Percentiles rank a stretch among this genome's conserved stretches.
Conservation (phyloP, 2,888 invertebrate genomes). For the Thyatira batis region DNA sequence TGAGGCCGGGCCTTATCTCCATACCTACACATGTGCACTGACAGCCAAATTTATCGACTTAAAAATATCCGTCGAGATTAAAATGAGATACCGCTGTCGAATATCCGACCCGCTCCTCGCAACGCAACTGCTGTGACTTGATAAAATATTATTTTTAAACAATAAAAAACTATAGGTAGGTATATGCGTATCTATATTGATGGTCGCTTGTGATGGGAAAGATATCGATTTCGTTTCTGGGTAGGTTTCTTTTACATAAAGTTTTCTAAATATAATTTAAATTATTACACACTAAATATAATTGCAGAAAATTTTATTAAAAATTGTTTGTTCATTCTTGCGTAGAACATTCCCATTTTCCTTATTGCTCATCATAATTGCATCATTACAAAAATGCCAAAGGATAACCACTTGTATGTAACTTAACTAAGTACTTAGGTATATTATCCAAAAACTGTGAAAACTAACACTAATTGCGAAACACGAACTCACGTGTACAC, state of each 20-base stretch:
- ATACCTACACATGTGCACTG: slow-evolving; percentile 73
- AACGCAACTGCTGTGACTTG: slow-evolving; percentile 30
- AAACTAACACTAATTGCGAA: slow-evolving; percentile 50
- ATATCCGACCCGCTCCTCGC: slow-evolving; percentile 44
- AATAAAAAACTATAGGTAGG: slow-evolving; percentile 33
- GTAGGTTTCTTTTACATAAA: slow-evolving; percentile 8
- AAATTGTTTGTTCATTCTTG: too few relatives aligned
- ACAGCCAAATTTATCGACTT: slow-evolving; percentile 80
- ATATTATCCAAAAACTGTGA: slow-evolving; percentile 50
- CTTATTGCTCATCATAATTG: too few relatives aligned
- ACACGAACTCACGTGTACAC: slow-evolving; percentile 56
- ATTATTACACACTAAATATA: too few relatives aligned
- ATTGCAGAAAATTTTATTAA: too few relatives aligned
- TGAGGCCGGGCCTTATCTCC: slow-evolving; percentile 60
- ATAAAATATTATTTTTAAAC: slow-evolving; percentile 65
- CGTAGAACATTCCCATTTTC: too few relatives aligned
- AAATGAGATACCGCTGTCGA: slow-evolving; percentile 64
- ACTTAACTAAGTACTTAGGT: slow-evolving; percentile 13
- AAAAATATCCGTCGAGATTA: slow-evolving; percentile 78
- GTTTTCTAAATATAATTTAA: slow-evolving; percentile 2
- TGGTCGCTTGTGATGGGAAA: slow-evolving; percentile 26
- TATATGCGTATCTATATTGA: slow-evolving; percentile 17
- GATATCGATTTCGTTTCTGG: slow-evolving; percentile 28
- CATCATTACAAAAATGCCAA: slow-evolving; percentile 27
- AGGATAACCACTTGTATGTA: slow-evolving; percentile 36